phyloP scores from a whole-genome alignment of 2,888 invertebrate species.

The Chorisops tibialis region DNA sequence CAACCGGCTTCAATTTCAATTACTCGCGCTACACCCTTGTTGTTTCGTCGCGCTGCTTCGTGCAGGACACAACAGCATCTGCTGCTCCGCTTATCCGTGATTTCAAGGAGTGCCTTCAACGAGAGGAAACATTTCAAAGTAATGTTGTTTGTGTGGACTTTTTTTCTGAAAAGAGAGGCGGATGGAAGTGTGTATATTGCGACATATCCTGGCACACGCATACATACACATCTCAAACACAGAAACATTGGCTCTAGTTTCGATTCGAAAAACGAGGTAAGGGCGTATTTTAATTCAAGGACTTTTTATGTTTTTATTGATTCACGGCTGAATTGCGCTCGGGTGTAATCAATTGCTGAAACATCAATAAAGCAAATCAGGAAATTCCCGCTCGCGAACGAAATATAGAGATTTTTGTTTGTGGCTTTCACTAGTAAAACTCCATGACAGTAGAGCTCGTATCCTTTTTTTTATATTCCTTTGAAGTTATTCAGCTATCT shows the following conservation, averaged over 20 bases:
- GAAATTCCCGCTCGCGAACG: constrained; percentile 7
- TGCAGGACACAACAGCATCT: background rate
- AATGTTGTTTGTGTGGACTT: constrained; percentile 22
- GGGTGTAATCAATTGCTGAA: constrained; percentile 33
- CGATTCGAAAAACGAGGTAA: constrained; percentile 21
- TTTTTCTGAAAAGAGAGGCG: constrained; percentile 3
- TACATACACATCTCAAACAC: constrained; percentile 7
- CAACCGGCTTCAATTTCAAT: constrained; percentile 28
- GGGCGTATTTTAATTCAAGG: constrained; percentile 28
- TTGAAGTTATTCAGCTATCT: background rate
- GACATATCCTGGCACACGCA: constrained; percentile 11
- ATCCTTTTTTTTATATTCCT: constrained; percentile 17
- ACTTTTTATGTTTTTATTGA: constrained; percentile 27
- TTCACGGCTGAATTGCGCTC: constrained; percentile 30
- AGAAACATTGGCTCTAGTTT: constrained; percentile 22
- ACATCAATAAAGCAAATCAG: constrained; percentile 32
- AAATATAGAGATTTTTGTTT: constrained; percentile 22
- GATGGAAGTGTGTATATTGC: constrained; percentile 8
- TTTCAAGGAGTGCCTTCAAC: constrained; percentile 25
- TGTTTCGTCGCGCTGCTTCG: background rate
- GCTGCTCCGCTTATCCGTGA: constrained; percentile 5
- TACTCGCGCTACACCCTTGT: constrained; percentile 24
- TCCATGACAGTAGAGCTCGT: background rate
- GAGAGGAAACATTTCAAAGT: constrained; percentile 22
- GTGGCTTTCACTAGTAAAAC: constrained; percentile 4